Conservation (phyloP, 2,888 invertebrate genomes). For the Caprella mutica region DNA sequence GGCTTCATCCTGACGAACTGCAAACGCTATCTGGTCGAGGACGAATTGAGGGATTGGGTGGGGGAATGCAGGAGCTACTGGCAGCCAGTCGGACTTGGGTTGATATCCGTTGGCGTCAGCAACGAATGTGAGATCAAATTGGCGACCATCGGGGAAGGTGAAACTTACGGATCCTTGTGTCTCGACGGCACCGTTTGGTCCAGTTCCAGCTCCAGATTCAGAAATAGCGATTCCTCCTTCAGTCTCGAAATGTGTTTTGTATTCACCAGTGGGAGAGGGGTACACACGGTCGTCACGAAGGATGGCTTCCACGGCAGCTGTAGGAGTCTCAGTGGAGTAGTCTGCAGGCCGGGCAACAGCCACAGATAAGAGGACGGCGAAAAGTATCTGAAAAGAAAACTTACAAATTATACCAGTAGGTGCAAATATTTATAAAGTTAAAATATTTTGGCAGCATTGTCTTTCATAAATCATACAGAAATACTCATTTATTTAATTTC, state of each 20-base stretch:
- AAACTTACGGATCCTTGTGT: slow-evolving; percentile 11
- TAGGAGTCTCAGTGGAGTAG: neutral
- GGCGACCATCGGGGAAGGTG: slow-evolving; percentile 9
- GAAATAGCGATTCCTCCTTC: slow-evolving; percentile 13
- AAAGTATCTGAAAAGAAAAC: no score
- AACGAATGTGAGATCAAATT: slow-evolving; percentile 3
- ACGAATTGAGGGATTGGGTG: slow-evolving; percentile 7
- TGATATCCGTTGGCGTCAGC: slow-evolving; percentile 9
- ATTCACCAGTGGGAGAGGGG: slow-evolving; percentile 12
- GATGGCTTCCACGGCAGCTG: slow-evolving; percentile 9
- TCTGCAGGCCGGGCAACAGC: neutral
- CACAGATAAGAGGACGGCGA: neutral
- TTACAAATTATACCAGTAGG: no score
- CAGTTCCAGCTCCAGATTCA: slow-evolving; percentile 12
- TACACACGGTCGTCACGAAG: slow-evolving; percentile 16
- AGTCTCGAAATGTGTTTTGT: slow-evolving; percentile 17
- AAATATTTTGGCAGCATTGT: no score
- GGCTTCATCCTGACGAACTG: slow-evolving; percentile 5
- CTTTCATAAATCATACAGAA: no score
- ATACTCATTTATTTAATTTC: no score
- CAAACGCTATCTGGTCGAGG: slow-evolving; percentile 9
- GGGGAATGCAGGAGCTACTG: slow-evolving; percentile 3
- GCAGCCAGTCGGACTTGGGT: slow-evolving; percentile 4
- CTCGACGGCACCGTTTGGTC: slow-evolving; percentile 19
- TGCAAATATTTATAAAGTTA: no score